Base-by-base conservation (phyloP, 2,113 vertebrate species). In the Pyxicephalus adspersus region DNA sequence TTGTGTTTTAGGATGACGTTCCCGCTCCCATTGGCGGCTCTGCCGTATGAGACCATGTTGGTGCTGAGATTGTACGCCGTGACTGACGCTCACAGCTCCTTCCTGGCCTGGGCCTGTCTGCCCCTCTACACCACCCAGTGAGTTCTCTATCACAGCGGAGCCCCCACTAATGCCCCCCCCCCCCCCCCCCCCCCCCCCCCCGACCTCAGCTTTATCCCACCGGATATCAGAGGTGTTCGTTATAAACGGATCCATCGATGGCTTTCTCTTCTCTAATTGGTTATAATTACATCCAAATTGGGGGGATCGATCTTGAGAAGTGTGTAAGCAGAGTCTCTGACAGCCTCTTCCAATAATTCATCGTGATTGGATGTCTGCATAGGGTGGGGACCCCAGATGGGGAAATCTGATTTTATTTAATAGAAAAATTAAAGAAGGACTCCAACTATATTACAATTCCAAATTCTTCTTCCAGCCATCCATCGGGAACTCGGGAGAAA, bases 121-220 rank as follows among this genome's bases (percentile, higher is more conserved):
- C 89, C 90, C 18, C 38, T 93, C 67, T 91, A 92, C 86, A 83
- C 83, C 34, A 89, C 86, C 66, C 28, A 83, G 90, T 91, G 87
- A 90, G 90, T 88, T 77, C 0, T 0, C 22, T 18, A 74, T 13
- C 76, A 51, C 0, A 45, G 38, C 15, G 38, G 38, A 76, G 20
- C 20, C n/a, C 13, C 9, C 13, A 1, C 1, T 3, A 18, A 19
- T 16, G 1, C 1, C 8, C 26, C 16, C 3, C 2, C 17, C 18
- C 1, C 16, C 2, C 0, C 13, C 26, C 6, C 5, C 13, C 2
- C 9, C 2, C 0, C 19, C 17, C 20, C 9, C 25, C 4, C 11
- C 6, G 61, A 34, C 19, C n/a, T n/a, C 3, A 20, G 28, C 15
- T 16, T 17, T 1, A 22, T n/a, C 57, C 20, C 22, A 6, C 16